These are phyloP conservation scores for Meandrina meandrites DNA, from an alignment of 92 coral and sea anemone species.

Conservation along the genomic window DNA sequence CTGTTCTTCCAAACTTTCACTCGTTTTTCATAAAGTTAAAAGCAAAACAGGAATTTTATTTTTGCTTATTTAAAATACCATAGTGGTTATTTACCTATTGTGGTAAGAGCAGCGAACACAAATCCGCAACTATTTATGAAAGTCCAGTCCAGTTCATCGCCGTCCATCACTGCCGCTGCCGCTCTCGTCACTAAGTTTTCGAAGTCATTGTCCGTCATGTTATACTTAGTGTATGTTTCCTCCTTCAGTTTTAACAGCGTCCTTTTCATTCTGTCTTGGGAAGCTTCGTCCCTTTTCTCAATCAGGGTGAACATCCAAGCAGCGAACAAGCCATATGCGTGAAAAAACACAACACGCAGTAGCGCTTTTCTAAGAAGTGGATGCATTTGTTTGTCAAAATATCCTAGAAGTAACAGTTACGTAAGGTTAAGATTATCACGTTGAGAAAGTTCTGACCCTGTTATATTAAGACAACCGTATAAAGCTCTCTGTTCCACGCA, in stretches of 20 bases:
- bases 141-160: constrained; percentile 53
- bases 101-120: constrained; percentile 52
- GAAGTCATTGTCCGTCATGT: constrained; percentile 46
- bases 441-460: not conserved
- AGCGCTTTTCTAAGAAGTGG: constrained; percentile 15
- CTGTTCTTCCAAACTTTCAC: no score
- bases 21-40: no score
- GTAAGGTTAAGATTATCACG: not conserved
- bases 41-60: no score
- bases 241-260: not conserved
- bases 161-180: not conserved
- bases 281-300: constrained; percentile 30
- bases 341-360: not conserved
- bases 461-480: no score
- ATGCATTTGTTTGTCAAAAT: constrained; percentile 12
- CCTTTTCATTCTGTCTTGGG: not conserved
- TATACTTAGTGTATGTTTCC: constrained; percentile 19
- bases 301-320: constrained; percentile 49
- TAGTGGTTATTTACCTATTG: constrained; percentile 39
- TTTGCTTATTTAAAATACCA: no score
- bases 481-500: no score
- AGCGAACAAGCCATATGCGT: constrained; percentile 34
- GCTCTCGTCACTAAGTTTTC: constrained; percentile 38
- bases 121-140: constrained; percentile 49
- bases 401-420: not conserved